phyloP scores from a whole-genome alignment of 23 tunicate genomes.

The Styela clava region DNA sequence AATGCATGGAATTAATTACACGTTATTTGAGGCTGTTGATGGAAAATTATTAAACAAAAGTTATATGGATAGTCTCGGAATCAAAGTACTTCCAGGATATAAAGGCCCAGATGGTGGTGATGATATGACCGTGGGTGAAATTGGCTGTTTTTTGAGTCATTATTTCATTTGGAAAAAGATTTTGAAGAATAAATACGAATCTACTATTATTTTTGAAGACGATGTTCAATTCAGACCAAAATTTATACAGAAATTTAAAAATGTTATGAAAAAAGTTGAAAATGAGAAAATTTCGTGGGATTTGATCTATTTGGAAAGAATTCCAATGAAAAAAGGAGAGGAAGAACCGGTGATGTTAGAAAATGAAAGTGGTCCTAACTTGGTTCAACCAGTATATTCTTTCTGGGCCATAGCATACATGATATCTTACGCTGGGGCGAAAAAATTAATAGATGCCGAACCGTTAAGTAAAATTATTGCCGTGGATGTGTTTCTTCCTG shows the following conservation, averaged over 20 bases:
- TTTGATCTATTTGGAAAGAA: constrained; percentile 73
- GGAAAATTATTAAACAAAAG: constrained; percentile 61
- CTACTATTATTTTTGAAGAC: too few relatives aligned
- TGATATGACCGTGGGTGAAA: constrained; percentile 72
- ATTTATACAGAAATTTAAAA: constrained; percentile 33
- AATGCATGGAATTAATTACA: too few relatives aligned
- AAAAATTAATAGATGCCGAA: too few relatives aligned
- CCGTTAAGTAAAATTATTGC: constrained; percentile 82
- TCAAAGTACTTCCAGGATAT: constrained; percentile 66
- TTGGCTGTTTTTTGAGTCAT: too few relatives aligned
- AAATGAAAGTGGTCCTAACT: too few relatives aligned
- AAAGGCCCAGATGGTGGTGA: constrained; percentile 64
- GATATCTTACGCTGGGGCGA: constrained; percentile 54
- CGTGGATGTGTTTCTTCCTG: constrained; percentile 90
- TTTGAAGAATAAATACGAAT: too few relatives aligned
- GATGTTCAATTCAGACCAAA: constrained; percentile 63
- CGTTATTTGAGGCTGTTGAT: too few relatives aligned
- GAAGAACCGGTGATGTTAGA: constrained; percentile 45
- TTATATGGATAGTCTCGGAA: constrained; percentile 53
- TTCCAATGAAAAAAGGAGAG: constrained; percentile 32
- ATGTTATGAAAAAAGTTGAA: constrained; percentile 43
- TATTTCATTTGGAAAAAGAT: too few relatives aligned
- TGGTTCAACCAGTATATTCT: constrained; percentile 73
- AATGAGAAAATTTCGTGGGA: constrained; percentile 63
- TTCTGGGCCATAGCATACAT: constrained; percentile 75